Conservation (phyloP, 1,140 invertebrate genomes). For the Centruroides sculpturatus region DNA sequence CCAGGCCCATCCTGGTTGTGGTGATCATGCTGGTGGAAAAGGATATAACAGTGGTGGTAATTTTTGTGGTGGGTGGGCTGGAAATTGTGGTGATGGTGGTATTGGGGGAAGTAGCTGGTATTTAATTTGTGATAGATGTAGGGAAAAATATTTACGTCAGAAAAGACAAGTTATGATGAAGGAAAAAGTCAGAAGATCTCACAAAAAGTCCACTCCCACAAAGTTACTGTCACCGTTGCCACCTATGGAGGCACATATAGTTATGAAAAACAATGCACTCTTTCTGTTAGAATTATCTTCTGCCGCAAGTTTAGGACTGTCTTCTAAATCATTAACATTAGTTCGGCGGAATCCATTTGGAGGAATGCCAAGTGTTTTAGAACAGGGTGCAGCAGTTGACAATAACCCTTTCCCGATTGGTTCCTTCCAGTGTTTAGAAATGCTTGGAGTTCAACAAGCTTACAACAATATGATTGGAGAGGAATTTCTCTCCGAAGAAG, state of each 20-base stretch:
- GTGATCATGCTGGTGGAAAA: slow-evolving; percentile 64
- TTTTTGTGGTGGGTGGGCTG: slow-evolving; percentile 72
- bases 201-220: slow-evolving; percentile 25
- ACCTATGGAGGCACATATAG: slow-evolving; percentile 48
- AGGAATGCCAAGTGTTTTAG: slow-evolving; percentile 13
- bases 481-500: slow-evolving; percentile 18
- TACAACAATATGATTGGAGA: slow-evolving; percentile 21
- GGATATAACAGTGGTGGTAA: slow-evolving; percentile 74
- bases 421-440: slow-evolving; percentile 54
- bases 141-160: slow-evolving; percentile 58
- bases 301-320: slow-evolving; percentile 31
- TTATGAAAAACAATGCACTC: slow-evolving; percentile 85
- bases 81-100: slow-evolving; percentile 74
- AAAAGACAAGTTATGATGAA: slow-evolving; percentile 30
- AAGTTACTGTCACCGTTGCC: slow-evolving; percentile 25
- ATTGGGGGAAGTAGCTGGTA: slow-evolving; percentile 76
- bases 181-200: slow-evolving; percentile 26
- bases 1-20: slow-evolving; percentile 74
- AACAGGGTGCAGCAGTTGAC: slow-evolving; percentile 13
- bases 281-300: slow-evolving; percentile 80
- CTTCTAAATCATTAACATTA: slow-evolving; percentile 5
- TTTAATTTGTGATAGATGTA: slow-evolving; percentile 73
- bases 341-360: slow-evolving; percentile 4
- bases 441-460: slow-evolving; percentile 40
- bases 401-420: slow-evolving; percentile 22